Base-by-base conservation (phyloP, 1,140 invertebrate genomes). In the Drosophila kikkawai region DNA sequence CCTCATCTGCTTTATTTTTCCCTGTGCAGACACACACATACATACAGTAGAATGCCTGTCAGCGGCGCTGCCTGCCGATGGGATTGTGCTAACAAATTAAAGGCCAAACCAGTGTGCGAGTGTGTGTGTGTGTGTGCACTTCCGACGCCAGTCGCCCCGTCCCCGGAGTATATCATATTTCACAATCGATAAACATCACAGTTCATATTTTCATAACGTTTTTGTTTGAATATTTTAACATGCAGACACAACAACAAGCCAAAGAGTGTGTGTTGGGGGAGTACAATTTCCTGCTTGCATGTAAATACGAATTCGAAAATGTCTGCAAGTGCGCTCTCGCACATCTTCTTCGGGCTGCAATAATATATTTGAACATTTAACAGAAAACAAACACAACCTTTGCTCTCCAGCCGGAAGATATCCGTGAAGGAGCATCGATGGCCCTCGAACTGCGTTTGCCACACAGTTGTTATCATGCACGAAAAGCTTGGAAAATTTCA, bases 101-200 rank as follows among this genome's bases (percentile, higher is more conserved):
- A 87, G 70, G 70, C 69, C 82, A 79, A 78, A 64, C 74, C 84
- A 86, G 39, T 42, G 53, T 61, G 29, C 39, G 15, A n/a, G 22
- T 64, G 15, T 64, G 41, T 66, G 41, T 53, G 8, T 50, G 26
- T 56, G 48, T 60, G 37, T 71, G 58, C 19, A 70, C 66, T 57
- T 45, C 66, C 66, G 45, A 68, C 32, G 56, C 67, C 60, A 39
- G 55, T 48, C 45, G 36, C 50, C 39, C 17, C 11, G 34, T 59
- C 50, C 59, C 61, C 17, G 29, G 51, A 69, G 64, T 76, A 80
- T 80, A 90, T 91, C 80, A 91, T 91, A 91, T 92, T 92, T 92
- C 87, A 92, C 78, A 91, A 91, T 91, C 91, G 91, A 92, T 92
- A 92, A 92, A 81, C 84, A 92, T 92, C 91, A 77, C 75, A 92